Evolutionary conservation across 2,797 vertebrate genomes (phyloP), one percentile per base, ranked within the genome.

Genomic region (Eulemur rubriventer): DNA sequence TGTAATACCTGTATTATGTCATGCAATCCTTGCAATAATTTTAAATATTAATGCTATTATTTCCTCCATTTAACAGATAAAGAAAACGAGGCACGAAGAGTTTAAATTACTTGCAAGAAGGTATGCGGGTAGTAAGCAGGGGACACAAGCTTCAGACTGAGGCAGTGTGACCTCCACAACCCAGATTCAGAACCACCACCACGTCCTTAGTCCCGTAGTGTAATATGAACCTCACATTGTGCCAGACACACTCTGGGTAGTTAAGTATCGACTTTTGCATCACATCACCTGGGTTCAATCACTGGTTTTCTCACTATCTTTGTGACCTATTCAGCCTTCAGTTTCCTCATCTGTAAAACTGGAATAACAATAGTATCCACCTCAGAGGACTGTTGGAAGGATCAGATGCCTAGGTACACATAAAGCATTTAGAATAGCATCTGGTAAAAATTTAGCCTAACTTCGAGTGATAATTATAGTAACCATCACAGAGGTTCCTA

Each of bases 181-280:
- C 52, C 69, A 67, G 24, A 61, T 13, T 50, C 59, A 73, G 30
- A 69, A 11, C 14, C 26, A 17, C 9, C 22, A 11, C 55, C 28
- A 0, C 5, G 0, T 24, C 46, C 6, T 82, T 7, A 38, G 6
- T 82, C 24, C 35, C 30, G 0, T 3, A 4, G n/a, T 4, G 3
- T 1, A 13, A 24, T 33, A 16, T 0, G 6, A 30, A 30, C 41
- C 11, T 59, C 52, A 82, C 35, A 13, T 2, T 20, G 8, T 50
- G 2, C 33, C 26, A 63, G 59, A 48, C 2, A 65, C 67, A 38
- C 12, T 1, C 7, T 43, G 18, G 8, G 3, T 35, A 43, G 26
- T 43, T 84, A 48, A 65, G 11, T 43, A 2, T 26, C 33, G 30
- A 61, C 33, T 43, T 4, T 83, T 73, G 46, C 7, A 33, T 12